A percentile compares a stretch with the other conserved stretches of the same genome.
These are phyloP conservation scores for Anadara kagoshimensis DNA, from an alignment of 1,140 invertebrate species.

Conservation along the genomic window DNA sequence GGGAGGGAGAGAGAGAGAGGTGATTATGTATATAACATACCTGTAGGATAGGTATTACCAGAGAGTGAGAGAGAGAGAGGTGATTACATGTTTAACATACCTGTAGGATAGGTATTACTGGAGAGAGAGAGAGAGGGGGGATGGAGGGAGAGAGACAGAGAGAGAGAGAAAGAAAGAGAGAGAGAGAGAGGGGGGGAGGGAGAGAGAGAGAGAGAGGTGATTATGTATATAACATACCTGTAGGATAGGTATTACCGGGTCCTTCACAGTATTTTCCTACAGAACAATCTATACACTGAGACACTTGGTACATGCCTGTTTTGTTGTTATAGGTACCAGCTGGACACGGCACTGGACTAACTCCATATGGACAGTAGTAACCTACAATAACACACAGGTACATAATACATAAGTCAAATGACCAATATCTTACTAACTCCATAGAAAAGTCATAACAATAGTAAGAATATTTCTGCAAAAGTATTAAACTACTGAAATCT, in stretches of 20 bases:
- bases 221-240: slow-evolving; percentile 56
- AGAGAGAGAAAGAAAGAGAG: too few species aligned
- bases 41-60: slow-evolving; percentile 65
- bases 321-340: slow-evolving; percentile 67
- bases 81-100: too few species aligned
- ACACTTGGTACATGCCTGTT: slow-evolving; percentile 53
- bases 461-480: too few species aligned
- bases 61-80: too few species aligned
- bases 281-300: slow-evolving; percentile 63
- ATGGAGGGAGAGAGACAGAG: too few species aligned
- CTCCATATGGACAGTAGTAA: slow-evolving; percentile 61
- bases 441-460: not conserved
- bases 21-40: slow-evolving; percentile 49
- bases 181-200: too few species aligned
- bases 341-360: slow-evolving; percentile 61
- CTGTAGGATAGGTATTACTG: too few species aligned
- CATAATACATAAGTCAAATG: not conserved
- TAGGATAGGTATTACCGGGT: slow-evolving; percentile 63
- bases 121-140: too few species aligned
- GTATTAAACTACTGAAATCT: too few species aligned
- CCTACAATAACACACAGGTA: slow-evolving; percentile 48
- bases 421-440: not conserved
- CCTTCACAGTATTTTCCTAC: slow-evolving; percentile 69
- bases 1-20: too few species aligned
- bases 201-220: too few species aligned